Base-by-base conservation (phyloP, 2,113 vertebrate genomes). In the Peromyscus polionotus region DNA sequence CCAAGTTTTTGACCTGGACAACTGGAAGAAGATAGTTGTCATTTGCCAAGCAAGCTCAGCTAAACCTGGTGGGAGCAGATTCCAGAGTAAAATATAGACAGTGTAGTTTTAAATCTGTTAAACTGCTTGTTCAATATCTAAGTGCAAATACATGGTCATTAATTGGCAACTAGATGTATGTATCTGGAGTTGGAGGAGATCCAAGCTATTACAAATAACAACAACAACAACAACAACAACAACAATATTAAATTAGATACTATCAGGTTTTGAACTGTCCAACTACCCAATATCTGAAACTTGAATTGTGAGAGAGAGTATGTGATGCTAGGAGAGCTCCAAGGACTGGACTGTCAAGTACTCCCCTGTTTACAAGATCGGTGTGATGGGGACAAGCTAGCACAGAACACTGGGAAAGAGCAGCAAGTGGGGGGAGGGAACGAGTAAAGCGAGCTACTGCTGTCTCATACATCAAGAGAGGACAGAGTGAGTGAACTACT, bases 21-120 rank as follows among this genome's bases (percentile, higher is more conserved):
- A 10, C 39, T 92, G 33, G 33, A 84, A 84, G 51, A 92, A 17
- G n/a, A 4, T 5, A 68, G 33, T 76, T 86, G 19, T 16, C 28
- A 8, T 90, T 83, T 88, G 77, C 57, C 76, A 70, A 87, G 20
- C 9, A 68, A 61, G 24, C 45, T 88, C 57, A 90, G 26, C 77
- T 59, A 84, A 77, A 90, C 61, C 22, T 77, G 16, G 39, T 70
- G 20, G 16, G 54, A 92, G n/a, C n/a, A 90, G 13, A 48, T 80
- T 79, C 45, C 36, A 88, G 11, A 36, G 19, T 80, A 68, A 91
- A 45, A 31, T 20, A 65, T 65, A 28, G 90, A 7, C 36, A 31
- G 48, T 80, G 75, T 80, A 26, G 3, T 57, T 95, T 93, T 97
- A 39, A 91, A 39, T 61, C 91, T 91, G 13, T 80, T 51, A 73